Base-by-base conservation (phyloP, 30 jellyfish, hydroid and myxozoan species). In the Pelagia noctiluca region DNA sequence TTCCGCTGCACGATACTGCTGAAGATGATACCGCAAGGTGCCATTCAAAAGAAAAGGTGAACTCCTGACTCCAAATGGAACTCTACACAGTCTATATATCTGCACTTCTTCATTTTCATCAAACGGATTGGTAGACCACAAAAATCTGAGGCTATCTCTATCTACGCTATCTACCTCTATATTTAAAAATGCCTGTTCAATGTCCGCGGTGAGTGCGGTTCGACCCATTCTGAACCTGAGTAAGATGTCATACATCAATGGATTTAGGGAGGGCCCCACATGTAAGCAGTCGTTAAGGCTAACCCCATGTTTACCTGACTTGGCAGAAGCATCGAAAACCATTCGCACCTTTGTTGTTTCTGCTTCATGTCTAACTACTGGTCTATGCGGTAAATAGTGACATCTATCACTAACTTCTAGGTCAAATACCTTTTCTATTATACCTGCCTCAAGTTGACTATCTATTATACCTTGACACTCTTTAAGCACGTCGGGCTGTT, bases 281-380 rank as follows among this genome's bases (percentile, higher is more conserved):
- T 76, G 80, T 30, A 52, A 35, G 35, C 90, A 79, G 26, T 79
- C 90, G 63, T 79, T 79, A 12, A 79, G 38, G 50, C 71, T 34
- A 37, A 71, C 37, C 19, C 86, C 34, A 13, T 50, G n/a, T 72
- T 48, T 71, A 50, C 63, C 30, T 30, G 22, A 82, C 35, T 73
- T 57, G 38, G 60, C 71, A 49, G 89, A 84, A 30, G 94, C 88
- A 84, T 84, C 94, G 57, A 50, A 72, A 42, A 84, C 88, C 35
- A 67, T 68, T 67, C 92, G 66, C 31, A 68, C 92, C 85, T 82
- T 82, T 1, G 92, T 69, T 68, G 93, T 69, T 36, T 69, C 86
- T 35, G 91, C 63, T 1, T 69, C 49, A 19, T 83, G 46, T 2
- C 83, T 67, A 35, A 37, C 82, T 1, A 78, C 89, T 1, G 79